Evolutionary conservation across 2,113 vertebrate species (phyloP).

Genomic region (Ascaphus truei): DNA sequence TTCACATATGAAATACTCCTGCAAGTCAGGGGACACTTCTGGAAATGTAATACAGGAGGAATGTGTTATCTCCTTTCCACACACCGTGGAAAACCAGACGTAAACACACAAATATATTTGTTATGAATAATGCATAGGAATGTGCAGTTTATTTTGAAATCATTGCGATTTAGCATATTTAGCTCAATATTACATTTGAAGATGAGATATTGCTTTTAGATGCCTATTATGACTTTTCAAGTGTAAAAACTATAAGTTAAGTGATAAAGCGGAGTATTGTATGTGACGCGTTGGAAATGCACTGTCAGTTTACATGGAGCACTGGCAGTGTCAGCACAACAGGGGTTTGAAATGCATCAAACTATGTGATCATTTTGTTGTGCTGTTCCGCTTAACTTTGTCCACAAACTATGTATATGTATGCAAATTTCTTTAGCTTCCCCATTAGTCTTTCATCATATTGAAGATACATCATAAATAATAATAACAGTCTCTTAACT

Average conservation of each 20-base stretch:
- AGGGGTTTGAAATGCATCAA: background rate
- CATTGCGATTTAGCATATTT: conserved; percentile 28
- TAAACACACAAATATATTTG: conserved; percentile 23
- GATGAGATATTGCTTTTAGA: conserved; percentile 21
- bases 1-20: conserved; percentile 22
- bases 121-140: conserved; percentile 27
- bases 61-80: conserved; percentile 28
- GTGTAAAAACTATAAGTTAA: conserved; percentile 23
- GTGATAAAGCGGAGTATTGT: conserved; percentile 11
- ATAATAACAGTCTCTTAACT: no score
- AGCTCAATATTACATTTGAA: conserved; percentile 25
- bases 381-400: background rate
- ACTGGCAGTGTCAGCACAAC: background rate
- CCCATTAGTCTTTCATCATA: no score
- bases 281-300: background rate
- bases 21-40: conserved; percentile 27
- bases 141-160: conserved; percentile 19
- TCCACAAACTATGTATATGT: background rate
- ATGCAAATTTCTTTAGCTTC: background rate
- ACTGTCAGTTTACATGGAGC: background rate
- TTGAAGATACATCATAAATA: no score
- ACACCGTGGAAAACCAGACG: conserved; percentile 13
- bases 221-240: conserved; percentile 15
- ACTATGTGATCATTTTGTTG: background rate
- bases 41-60: conserved; percentile 25